Conservation (phyloP, 2,797 vertebrate genomes). For the Protonibea diacanthus region DNA sequence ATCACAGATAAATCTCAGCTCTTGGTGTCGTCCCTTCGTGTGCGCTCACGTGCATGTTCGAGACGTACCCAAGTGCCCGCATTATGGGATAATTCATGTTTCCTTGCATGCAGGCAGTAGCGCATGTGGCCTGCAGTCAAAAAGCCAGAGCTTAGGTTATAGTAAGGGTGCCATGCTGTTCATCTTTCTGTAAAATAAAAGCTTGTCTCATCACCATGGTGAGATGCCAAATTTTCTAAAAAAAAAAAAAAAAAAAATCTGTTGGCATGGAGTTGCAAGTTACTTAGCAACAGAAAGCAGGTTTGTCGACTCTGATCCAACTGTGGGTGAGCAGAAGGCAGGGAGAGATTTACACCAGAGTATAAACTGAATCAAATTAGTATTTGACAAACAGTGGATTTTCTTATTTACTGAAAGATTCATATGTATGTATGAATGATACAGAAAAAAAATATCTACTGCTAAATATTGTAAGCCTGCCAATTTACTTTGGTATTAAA, state of each 20-base stretch:
- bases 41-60: conserved; percentile 14
- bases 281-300: conserved; percentile 73
- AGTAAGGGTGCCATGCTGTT: conserved; percentile 29
- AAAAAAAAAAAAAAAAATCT: conserved; percentile 41
- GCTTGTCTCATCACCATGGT: conserved; percentile 35
- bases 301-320: conserved; percentile 53
- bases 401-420: conserved; percentile 4
- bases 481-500: not conserved
- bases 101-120: conserved; percentile 24
- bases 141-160: conserved; percentile 29
- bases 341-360: conserved; percentile 30
- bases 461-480: not conserved
- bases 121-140: conserved; percentile 46
- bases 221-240: conserved; percentile 50
- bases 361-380: conserved; percentile 23
- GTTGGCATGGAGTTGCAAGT: conserved; percentile 57
- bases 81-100: conserved; percentile 20
- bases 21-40: conserved; percentile 47
- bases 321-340: conserved; percentile 48
- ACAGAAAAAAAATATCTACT: conserved; percentile 1
- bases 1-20: conserved; percentile 82
- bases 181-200: conserved; percentile 45
- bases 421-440: not conserved
- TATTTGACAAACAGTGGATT: not conserved
- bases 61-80: conserved; percentile 21